Evolutionary conservation across 2,797 vertebrate genomes (phyloP).

Genomic region (Argya squamiceps): DNA sequence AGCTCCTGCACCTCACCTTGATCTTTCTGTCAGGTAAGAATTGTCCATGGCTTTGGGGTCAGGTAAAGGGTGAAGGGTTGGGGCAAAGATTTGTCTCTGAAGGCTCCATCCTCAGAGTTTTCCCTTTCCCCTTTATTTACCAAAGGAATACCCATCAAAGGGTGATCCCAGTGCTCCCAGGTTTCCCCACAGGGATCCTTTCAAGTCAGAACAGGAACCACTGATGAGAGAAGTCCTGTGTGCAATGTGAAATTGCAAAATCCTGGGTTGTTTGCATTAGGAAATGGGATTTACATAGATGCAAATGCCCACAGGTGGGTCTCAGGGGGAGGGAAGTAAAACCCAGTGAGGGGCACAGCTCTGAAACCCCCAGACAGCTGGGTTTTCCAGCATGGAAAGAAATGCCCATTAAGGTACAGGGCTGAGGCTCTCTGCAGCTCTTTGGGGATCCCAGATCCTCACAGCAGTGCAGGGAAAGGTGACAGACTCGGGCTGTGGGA

Average conservation of each 20-base stretch:
- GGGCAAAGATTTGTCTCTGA: not conserved
- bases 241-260: not conserved
- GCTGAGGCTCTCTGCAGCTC: not conserved
- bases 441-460: not conserved
- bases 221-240: not conserved
- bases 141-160: not conserved
- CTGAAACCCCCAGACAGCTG: not conserved
- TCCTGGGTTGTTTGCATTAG: not conserved
- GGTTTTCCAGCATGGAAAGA: not conserved
- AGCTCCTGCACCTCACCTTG: not conserved
- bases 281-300: not conserved
- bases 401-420: not conserved
- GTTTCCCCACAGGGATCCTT: not conserved
- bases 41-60: not conserved
- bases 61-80: not conserved
- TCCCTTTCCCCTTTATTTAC: not conserved
- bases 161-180: not conserved
- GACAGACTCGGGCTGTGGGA: not conserved
- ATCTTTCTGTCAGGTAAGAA: conserved; percentile 61
- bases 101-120: not conserved
- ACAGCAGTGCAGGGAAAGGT: not conserved
- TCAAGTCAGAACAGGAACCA: not conserved
- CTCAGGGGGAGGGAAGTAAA: not conserved
- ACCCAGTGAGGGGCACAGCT: not conserved
- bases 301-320: not conserved